Evolutionary conservation across 2,113 vertebrate genomes (phyloP), one percentile per base, ranked within the genome.

Genomic region (Oriolus oriolus): DNA sequence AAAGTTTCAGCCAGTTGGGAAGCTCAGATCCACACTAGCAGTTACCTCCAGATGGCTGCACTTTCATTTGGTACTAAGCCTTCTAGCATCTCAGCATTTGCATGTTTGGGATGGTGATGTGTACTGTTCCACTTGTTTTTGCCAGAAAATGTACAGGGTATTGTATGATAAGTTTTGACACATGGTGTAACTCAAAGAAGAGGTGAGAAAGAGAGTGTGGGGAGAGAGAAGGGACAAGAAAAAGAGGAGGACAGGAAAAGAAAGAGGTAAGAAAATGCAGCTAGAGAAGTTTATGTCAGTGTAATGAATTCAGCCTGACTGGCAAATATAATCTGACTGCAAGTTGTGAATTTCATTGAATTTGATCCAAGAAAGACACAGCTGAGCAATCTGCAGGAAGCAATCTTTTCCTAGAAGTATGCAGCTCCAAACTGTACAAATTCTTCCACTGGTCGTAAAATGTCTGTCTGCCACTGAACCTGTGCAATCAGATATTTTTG

Each of bases 371-470:
- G 97, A 97, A 96, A 98, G 97, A 96, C 96, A 96, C 88, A 98
- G 96, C 96, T 97, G 97, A 98, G 97, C 97, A 97, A 96, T 98
- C 94, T 86, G 91, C 97, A 97, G 97, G 97, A 98, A 97, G 96
- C 96, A 97, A 85, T 97, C 96, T 98, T 98, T 98, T 98, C 97
- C 97, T 98, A 96, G 95, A 95, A 97, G 94, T 97, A 93, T 95
- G 95, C 94, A 63, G 78, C 94, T 97, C 96, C 95, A 97, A 97
- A 97, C 94, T 96, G 90, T 85, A 86, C 75, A 95, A 93, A 89
- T 94, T 97, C 94, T 97, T 97, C 92, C 95, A 91, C 92, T 96
- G 89, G 84, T 95, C 22, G 0, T 91, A 97, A 97, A 97, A 94
- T 73, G 75, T 88, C 92, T 92, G 75, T 83, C 54, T 1, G 5